phyloP scores from a whole-genome alignment of 2,888 invertebrate genomes.

The Sthenelais limicola region DNA sequence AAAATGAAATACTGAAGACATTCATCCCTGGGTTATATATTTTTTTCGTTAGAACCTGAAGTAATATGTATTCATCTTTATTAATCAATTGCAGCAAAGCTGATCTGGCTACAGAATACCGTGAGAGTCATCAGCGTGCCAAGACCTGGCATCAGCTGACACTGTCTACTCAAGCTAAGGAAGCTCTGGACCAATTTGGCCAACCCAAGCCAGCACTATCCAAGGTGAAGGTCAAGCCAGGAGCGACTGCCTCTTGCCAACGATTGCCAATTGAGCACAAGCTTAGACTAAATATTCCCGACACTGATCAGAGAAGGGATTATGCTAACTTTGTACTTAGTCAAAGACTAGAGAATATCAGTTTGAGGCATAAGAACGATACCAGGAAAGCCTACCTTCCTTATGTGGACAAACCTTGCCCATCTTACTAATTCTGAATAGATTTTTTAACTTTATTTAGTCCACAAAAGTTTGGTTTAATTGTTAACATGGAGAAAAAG shows the following conservation, averaged over 20 bases:
- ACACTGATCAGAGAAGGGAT: conserved; percentile 63
- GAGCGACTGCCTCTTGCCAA: conserved; percentile 55
- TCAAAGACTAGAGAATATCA: conserved; percentile 60
- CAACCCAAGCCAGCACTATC: conserved; percentile 54
- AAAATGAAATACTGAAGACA: too few species aligned
- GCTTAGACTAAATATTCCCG: conserved; percentile 51
- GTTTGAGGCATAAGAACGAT: conserved; percentile 56
- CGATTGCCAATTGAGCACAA: conserved; percentile 57
- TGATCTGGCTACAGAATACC: conserved; percentile 58
- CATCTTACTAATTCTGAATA: not conserved
- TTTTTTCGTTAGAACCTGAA: too few species aligned
- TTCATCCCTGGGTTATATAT: too few species aligned
- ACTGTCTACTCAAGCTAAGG: conserved; percentile 57
- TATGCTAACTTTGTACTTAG: conserved; percentile 63
- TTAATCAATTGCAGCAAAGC: conserved; percentile 61
- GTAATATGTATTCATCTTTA: too few species aligned
- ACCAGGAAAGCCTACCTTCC: conserved; percentile 64
- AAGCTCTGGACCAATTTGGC: conserved; percentile 56
- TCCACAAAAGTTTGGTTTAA: too few species aligned
- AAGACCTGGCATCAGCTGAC: conserved; percentile 64
- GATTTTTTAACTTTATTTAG: too few species aligned
- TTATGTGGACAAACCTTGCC: conserved; percentile 52
- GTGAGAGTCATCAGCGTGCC: conserved; percentile 57
- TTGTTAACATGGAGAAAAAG: too few species aligned
- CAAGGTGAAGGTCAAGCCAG: conserved; percentile 63